These are phyloP conservation scores for Scolanthus callimorphus DNA, from an alignment of 92 coral and sea anemone genomes.

Conservation along the genomic window DNA sequence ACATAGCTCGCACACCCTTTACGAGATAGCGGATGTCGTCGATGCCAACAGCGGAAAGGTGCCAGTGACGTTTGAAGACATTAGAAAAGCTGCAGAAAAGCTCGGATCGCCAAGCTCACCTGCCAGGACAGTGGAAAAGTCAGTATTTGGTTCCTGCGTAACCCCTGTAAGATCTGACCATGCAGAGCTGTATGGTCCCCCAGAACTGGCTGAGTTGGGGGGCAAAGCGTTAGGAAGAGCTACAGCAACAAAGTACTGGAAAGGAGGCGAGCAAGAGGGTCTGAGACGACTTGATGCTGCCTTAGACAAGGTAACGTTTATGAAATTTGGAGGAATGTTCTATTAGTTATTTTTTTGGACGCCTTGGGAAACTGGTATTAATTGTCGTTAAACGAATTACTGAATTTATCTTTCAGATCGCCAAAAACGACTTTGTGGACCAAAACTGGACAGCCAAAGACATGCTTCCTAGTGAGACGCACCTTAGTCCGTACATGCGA, in stretches of 20 bases:
- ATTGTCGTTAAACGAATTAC: too few species aligned
- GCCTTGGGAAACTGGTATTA: too few species aligned
- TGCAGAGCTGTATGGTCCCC: constrained; percentile 28
- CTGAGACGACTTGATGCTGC: constrained; percentile 37
- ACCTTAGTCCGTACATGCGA: constrained; percentile 73
- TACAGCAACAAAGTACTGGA: constrained; percentile 22
- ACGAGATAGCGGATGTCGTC: constrained; percentile 43
- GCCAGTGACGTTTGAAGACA: constrained; percentile 49
- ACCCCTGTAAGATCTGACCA: constrained; percentile 28
- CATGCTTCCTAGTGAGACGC: constrained; percentile 46
- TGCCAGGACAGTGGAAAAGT: constrained; percentile 14
- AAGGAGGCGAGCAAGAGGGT: constrained; percentile 63
- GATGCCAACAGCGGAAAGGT: constrained; percentile 15
- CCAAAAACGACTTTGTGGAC: constrained; percentile 27
- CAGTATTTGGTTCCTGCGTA: constrained; percentile 37
- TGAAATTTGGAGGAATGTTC: too few species aligned
- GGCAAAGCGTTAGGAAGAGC: constrained; percentile 19
- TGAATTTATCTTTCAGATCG: constrained; percentile 20
- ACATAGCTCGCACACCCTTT: constrained; percentile 61
- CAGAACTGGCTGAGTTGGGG: constrained; percentile 45
- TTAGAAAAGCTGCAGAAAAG: constrained; percentile 21
- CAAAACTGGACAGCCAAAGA: constrained; percentile 15
- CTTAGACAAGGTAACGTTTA: constrained; percentile 16
- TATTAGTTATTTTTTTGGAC: too few species aligned
- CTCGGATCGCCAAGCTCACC: constrained; percentile 26